These are phyloP conservation scores for Eolophus roseicapilla DNA, from an alignment of 2,113 vertebrate genomes.

Conservation along the genomic window DNA sequence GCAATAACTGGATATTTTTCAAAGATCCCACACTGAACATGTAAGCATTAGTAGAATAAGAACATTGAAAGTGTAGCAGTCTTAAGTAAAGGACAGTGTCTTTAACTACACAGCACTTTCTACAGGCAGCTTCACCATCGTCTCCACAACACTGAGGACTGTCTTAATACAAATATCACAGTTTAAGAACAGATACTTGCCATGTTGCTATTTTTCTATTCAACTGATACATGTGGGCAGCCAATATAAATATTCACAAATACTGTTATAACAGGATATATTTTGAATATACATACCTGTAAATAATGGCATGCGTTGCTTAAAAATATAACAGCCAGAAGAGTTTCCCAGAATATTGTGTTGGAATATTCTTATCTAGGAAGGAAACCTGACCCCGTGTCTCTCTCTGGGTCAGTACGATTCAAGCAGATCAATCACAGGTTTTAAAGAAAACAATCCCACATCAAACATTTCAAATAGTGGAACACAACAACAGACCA, in stretches of 20 bases:
- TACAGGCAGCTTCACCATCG: background rate
- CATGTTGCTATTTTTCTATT: background rate
- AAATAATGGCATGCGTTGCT: background rate
- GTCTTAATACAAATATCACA: background rate
- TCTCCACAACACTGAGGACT: background rate
- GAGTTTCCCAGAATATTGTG: background rate
- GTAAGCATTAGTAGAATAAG: background rate
- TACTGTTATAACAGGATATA: slow-evolving; percentile 6
- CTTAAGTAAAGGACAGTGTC: background rate
- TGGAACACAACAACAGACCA: background rate
- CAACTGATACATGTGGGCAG: background rate
- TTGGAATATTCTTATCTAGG: background rate
- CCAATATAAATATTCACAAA: slow-evolving; percentile 23
- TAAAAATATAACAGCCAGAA: background rate
- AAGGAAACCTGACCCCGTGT: background rate
- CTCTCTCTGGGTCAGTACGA: background rate
- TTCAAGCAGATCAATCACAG: background rate
- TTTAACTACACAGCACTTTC: background rate
- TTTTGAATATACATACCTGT: background rate
- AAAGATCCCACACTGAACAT: background rate
- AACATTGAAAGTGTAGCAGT: background rate
- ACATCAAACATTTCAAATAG: background rate
- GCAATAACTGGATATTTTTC: background rate
- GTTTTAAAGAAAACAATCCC: background rate
- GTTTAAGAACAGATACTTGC: background rate